Percentiles rank a stretch among this genome's conserved stretches.
phyloP scores from a whole-genome alignment of 2,888 invertebrate species.

The Melolontha melolontha region DNA sequence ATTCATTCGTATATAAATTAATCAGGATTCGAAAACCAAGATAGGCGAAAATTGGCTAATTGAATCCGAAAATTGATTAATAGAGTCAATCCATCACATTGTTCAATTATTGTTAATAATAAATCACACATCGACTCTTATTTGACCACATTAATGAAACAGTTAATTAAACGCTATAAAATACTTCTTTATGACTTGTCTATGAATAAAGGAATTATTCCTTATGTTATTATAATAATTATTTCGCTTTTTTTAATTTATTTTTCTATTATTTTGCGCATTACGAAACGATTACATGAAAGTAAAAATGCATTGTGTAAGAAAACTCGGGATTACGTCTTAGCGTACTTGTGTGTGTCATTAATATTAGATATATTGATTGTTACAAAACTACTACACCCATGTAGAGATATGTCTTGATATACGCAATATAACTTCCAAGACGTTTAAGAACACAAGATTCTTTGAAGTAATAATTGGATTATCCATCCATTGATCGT shows the following conservation, averaged over 20 bases:
- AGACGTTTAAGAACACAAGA: no score
- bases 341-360: background rate
- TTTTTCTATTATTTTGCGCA: background rate
- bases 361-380: no score
- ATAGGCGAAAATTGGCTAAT: conserved; percentile 14
- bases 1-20: conserved; percentile 15
- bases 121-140: conserved; percentile 12
- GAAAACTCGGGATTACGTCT: conserved; percentile 12
- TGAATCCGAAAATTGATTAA: conserved; percentile 22
- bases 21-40: conserved; percentile 10
- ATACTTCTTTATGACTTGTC: conserved; percentile 3
- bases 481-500: no score
- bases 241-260: no score
- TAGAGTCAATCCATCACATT: conserved; percentile 11
- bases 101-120: conserved; percentile 18
- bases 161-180: conserved; percentile 17
- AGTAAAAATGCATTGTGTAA: conserved; percentile 11
- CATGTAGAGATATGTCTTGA: no score
- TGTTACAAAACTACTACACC: no score
- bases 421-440: no score
- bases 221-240: background rate
- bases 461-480: no score
- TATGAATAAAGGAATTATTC: conserved; percentile 8
- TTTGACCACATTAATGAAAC: conserved; percentile 19
- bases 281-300: conserved; percentile 1